Conservation (phyloP, 2,797 vertebrate species). For the Ateles fusciceps region DNA sequence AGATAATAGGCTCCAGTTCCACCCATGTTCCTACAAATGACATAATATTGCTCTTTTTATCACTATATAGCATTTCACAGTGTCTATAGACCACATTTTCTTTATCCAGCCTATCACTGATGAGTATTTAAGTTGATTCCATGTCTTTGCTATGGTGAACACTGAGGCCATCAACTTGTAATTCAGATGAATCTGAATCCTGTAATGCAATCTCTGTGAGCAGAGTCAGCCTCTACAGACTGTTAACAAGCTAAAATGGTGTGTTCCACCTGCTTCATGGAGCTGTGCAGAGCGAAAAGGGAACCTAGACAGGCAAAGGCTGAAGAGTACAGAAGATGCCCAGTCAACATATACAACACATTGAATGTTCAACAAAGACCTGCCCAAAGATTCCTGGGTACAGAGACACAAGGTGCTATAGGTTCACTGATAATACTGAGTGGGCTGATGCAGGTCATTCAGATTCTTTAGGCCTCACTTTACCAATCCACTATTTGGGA, state of each 20-base stretch:
- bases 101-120: too few species aligned
- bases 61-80: too few species aligned
- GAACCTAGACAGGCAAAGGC: accelerated
- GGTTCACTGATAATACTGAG: neutral
- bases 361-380: accelerated
- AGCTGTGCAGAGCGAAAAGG: accelerated
- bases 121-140: too few species aligned
- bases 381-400: neutral
- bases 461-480: neutral
- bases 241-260: neutral
- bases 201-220: too few species aligned
- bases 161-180: too few species aligned
- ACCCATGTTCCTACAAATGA: too few species aligned
- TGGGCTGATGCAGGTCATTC: accelerated
- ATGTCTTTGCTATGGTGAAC: too few species aligned
- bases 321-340: accelerated
- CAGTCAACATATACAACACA: accelerated
- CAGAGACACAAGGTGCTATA: too few species aligned
- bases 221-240: accelerated
- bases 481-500: too few species aligned
- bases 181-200: accelerated
- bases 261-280: accelerated
- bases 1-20: too few species aligned
- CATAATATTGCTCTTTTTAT: too few species aligned
- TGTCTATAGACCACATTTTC: too few species aligned